Conservation (phyloP, 2,888 invertebrate species). For the Nomada fabriciana region DNA sequence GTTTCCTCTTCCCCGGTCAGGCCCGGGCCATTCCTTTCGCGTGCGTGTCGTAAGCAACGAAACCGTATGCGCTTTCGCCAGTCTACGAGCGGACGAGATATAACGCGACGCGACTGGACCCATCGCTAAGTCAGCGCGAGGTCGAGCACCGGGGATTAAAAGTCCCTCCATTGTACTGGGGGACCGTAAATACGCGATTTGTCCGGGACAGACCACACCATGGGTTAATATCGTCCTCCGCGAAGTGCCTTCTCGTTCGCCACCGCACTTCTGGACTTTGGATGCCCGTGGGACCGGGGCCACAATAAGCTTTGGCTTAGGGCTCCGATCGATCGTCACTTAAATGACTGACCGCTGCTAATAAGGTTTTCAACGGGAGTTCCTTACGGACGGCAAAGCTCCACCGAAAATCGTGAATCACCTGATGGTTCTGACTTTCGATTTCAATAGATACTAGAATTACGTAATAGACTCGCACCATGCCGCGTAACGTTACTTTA, state of each 20-base stretch:
- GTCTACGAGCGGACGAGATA: constrained; percentile 68
- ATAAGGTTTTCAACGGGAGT: constrained; percentile 56
- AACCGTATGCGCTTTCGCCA: constrained; percentile 66
- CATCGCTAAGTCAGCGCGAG: constrained; percentile 60
- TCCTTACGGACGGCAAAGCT: constrained; percentile 3
- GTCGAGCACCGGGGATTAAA: constrained; percentile 77
- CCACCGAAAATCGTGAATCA: background rate
- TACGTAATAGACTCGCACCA: too few species aligned
- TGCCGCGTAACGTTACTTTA: background rate
- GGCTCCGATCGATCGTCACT: constrained; percentile 71
- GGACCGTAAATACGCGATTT: constrained; percentile 83
- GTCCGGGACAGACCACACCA: constrained; percentile 79
- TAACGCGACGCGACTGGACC: constrained; percentile 70
- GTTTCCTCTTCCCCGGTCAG: constrained; percentile 14
- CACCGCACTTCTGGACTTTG: constrained; percentile 28
- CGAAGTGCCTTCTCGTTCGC: constrained; percentile 29
- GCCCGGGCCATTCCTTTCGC: constrained; percentile 19
- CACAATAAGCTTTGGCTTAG: constrained; percentile 73
- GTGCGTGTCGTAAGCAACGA: constrained; percentile 66
- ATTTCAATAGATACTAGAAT: too few species aligned
- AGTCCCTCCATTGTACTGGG: constrained; percentile 78
- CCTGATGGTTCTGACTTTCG: background rate
- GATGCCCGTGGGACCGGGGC: constrained; percentile 7
- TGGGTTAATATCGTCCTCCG: constrained; percentile 69
- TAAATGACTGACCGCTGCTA: constrained; percentile 76